Percentiles rank a stretch among this genome's conserved stretches.
Conservation (phyloP, 2,113 vertebrate species). For the Nyctereutes procyonoides region DNA sequence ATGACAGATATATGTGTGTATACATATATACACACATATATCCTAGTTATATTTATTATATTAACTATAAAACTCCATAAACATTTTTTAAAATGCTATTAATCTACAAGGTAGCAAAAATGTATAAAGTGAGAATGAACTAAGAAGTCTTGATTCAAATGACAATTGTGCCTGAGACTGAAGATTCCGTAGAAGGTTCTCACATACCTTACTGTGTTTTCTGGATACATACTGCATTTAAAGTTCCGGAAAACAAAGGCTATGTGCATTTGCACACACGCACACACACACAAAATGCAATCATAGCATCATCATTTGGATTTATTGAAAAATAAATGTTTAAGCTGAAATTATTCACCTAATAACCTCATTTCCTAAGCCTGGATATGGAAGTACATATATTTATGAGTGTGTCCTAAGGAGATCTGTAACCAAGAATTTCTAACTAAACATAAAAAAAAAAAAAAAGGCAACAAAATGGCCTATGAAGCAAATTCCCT, state of each 20-base stretch:
- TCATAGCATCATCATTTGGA: background rate
- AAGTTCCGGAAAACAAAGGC: background rate
- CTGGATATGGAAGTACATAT: background rate
- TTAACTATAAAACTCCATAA: background rate
- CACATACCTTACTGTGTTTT: background rate
- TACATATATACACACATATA: no score
- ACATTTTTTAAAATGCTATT: conserved; percentile 27
- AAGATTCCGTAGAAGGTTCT: background rate
- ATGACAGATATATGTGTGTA: background rate
- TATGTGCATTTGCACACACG: background rate
- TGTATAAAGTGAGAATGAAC: background rate
- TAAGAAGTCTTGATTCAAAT: conserved; percentile 15
- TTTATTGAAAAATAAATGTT: conserved; percentile 22
- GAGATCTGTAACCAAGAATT: background rate
- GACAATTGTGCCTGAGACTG: background rate
- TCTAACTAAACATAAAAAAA: background rate
- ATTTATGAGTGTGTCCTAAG: background rate
- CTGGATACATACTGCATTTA: background rate
- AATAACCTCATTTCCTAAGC: conserved; percentile 7
- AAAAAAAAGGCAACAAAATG: background rate
- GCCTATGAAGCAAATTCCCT: background rate
- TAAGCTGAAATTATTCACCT: background rate
- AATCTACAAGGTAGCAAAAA: background rate
- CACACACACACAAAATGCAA: background rate
- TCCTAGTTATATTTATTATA: background rate